Base-by-base conservation (phyloP, 2,888 invertebrate species). In the Ashinkailepas kermadecensis region DNA sequence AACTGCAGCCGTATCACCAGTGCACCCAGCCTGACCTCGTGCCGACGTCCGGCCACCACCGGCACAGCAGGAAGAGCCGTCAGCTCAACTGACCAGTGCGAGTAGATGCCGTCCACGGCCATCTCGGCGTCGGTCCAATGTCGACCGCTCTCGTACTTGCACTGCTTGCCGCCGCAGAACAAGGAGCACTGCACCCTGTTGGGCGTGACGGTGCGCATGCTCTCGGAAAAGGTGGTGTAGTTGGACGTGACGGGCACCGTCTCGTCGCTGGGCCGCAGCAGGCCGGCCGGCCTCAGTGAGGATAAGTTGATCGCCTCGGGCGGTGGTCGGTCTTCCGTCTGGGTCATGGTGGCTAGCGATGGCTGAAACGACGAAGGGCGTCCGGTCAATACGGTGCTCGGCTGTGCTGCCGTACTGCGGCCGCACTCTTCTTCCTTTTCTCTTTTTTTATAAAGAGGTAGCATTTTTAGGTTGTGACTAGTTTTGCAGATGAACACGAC, bases 121-220 rank as follows among this genome's bases (percentile, higher is more conserved):
- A 91, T 88, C 87, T 91, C 88, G 81, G 90, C 87, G 78, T 89
- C 88, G 84, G 89, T 88, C 90, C 91, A 91, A 82, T 90, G 90
- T 82, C 91, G 90, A 0, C 91, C 90, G 84, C 89, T 90, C 87
- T 94, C 94, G 88, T 95, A 95, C 86, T 92, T 93, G 88, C 95
- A 96, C 83, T 92, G 90, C 65, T 91, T 89, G 0, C 95, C 95
- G 0, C 95, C 94, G 87, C 95, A 95, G 88, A 95, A 95, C 85
- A 95, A 90, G 65, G 93, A 92, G 86, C 95, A 95, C 86, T 93
- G 92, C 82, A 93, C 89, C 13, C 91, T 91, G 1, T 91, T 89
- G 0, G 94, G 93, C 0, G 94, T 83, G 81, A 84, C 70, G 82
- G 78, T 58, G n/a, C 56, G 58, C n/a, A 78, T 57, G 56, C 78